These are phyloP conservation scores for Prietella phreatophila DNA, from an alignment of 2,113 vertebrate species.

Conservation along the genomic window DNA sequence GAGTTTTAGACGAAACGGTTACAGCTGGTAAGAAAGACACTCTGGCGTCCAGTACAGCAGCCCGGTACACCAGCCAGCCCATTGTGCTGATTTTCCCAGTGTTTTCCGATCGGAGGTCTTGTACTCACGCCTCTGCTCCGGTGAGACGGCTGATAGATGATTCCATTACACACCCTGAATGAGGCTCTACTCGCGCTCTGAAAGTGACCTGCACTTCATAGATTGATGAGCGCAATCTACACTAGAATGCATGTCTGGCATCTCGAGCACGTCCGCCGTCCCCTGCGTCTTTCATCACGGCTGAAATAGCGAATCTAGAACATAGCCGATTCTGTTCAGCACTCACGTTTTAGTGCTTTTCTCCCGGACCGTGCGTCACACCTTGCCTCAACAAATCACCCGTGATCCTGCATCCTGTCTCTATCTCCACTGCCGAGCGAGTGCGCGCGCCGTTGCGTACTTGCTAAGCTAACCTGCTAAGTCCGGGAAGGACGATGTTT, in stretches of 20 bases:
- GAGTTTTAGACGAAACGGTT: background rate
- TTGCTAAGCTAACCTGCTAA: background rate
- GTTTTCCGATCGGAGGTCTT: background rate
- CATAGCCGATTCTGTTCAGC: background rate
- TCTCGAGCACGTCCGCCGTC: constrained; percentile 21
- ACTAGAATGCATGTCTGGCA: constrained; percentile 15
- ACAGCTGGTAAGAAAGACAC: background rate
- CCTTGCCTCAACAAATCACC: background rate
- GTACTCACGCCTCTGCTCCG: constrained; percentile 18
- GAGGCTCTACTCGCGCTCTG: constrained; percentile 46
- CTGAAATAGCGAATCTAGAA: background rate
- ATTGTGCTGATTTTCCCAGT: background rate
- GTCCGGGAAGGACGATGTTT: too few relatives aligned
- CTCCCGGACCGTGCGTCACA: background rate
- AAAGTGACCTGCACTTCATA: constrained; percentile 44
- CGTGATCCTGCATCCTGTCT: background rate
- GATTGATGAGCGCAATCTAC: constrained; percentile 44
- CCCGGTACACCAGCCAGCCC: background rate
- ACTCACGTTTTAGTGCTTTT: background rate
- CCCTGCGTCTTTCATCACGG: background rate
- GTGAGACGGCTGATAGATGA: constrained; percentile 45
- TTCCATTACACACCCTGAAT: constrained; percentile 47
- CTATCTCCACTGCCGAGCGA: background rate
- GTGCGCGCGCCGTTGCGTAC: background rate
- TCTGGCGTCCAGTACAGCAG: background rate